Base-by-base conservation (phyloP, 2,888 invertebrate genomes). In the Spisula solida region DNA sequence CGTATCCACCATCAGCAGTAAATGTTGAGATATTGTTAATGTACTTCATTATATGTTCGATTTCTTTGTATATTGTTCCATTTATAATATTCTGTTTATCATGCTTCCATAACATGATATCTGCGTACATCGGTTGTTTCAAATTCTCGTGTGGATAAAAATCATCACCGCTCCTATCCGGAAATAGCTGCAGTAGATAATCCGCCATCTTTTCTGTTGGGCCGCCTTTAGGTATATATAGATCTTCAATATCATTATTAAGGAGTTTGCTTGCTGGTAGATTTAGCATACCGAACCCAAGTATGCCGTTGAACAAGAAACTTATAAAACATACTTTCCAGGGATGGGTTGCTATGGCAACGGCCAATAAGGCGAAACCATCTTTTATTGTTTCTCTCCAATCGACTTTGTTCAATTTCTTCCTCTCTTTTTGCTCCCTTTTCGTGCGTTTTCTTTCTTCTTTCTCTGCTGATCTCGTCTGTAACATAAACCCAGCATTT, bases 231-330 rank as follows among this genome's bases (percentile, higher is more conserved):
- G 91, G 91, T 18, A 89, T 80, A 83, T 89, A 91, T 8, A 91
- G 41, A 18, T 91, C 89, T 51, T 87, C 87, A 29, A 91, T 91
- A 81, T 89, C 85, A 41, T 91, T 91, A 31, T 91, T 89, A 48
- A 91, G 55, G 6, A 81, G 55, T 34, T 87, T 87, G 25, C 82
- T 90, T 0, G 87, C 79, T 29, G 82, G 83, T 8, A 89, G 60
- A n/a, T 86, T 86, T 5, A 91, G 34, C 60, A 91, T 84, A 2
- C 87, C 88, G 8, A 91, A 34, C 0, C 91, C 91, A 20, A 91
- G 82, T 10, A 91, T 29, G 25, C 86, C 85, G 29, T 91, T 86
- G 66, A 91, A 55, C 20, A 91, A 31, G 56, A 91, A 86, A 8
- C 78, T 85, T 12, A 86, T 86, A 16, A 88, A 51, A 25, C 84